A percentile compares a stretch with the other conserved stretches of the same genome.
These are phyloP conservation scores for Mellilla xanthometata DNA, from an alignment of 2,888 invertebrate genomes.

Conservation along the genomic window DNA sequence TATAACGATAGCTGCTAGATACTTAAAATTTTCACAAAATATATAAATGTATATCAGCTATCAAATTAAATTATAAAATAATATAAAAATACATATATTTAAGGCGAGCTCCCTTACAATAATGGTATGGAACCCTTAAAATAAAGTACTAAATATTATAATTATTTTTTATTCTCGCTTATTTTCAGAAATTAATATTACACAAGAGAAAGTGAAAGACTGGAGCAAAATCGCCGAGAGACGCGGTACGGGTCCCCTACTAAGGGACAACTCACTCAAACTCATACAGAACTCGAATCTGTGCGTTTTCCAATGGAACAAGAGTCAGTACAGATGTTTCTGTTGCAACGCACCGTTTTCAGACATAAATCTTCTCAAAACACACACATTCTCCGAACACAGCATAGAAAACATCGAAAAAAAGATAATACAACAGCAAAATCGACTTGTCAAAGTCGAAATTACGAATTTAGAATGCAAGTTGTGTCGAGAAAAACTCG, in stretches of 20 bases:
- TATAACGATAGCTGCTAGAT: no score
- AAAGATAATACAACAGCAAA: constrained; percentile 63
- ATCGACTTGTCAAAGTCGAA: constrained; percentile 64
- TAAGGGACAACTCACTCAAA: constrained; percentile 75
- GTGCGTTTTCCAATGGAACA: constrained; percentile 69
- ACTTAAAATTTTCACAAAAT: no score
- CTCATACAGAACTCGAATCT: constrained; percentile 66
- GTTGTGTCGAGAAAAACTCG: constrained; percentile 43
- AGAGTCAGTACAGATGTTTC: constrained; percentile 64
- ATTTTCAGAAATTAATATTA: neutral
- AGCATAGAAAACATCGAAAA: constrained; percentile 54
- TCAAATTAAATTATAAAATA: no score
- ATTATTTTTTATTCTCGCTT: neutral
- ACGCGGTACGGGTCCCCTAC: constrained; percentile 52
- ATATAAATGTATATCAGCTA: no score
- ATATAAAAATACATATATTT: no score
- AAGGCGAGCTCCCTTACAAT: no score
- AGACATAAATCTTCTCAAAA: constrained; percentile 47
- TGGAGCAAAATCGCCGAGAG: constrained; percentile 33
- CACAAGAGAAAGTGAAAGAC: constrained; percentile 4
- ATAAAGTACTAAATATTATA: neutral
- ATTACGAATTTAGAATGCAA: constrained; percentile 57
- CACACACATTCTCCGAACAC: constrained; percentile 50
- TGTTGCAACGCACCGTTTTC: constrained; percentile 65
- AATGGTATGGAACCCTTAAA: neutral